Evolutionary conservation across 2,888 invertebrate genomes (phyloP).

Genomic region (Xestia ashworthii): DNA sequence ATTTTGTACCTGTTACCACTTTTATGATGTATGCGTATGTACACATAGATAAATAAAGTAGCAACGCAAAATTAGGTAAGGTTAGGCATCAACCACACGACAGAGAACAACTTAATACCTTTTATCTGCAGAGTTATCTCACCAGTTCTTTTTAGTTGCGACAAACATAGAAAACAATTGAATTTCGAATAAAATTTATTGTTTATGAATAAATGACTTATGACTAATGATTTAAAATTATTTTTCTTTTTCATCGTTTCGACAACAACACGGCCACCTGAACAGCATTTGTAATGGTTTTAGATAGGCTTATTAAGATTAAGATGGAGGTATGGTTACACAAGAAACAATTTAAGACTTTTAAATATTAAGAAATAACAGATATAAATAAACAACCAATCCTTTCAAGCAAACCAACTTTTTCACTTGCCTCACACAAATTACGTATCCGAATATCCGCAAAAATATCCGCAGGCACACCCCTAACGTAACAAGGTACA

Average conservation of each 20-base stretch:
- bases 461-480: slow-evolving; percentile 45
- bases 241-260: neutral
- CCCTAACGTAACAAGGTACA: slow-evolving; percentile 58
- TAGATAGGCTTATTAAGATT: neutral
- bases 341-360: neutral
- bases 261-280: neutral
- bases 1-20: neutral
- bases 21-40: neutral
- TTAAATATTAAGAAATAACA: neutral
- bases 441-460: slow-evolving; percentile 34
- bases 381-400: too few relatives aligned
- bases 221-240: too few relatives aligned
- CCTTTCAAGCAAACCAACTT: too few relatives aligned
- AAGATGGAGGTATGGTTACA: neutral
- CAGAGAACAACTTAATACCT: too few relatives aligned
- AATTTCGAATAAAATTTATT: too few relatives aligned
- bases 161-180: neutral
- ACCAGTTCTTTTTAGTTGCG: too few relatives aligned
- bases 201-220: too few relatives aligned
- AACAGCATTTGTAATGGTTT: neutral
- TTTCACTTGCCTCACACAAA: neutral
- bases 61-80: neutral
- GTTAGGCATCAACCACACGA: too few relatives aligned
- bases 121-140: too few relatives aligned
- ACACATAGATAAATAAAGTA: neutral